phyloP scores from a whole-genome alignment of 2,797 vertebrate species.

The Takifugu rubripes region DNA sequence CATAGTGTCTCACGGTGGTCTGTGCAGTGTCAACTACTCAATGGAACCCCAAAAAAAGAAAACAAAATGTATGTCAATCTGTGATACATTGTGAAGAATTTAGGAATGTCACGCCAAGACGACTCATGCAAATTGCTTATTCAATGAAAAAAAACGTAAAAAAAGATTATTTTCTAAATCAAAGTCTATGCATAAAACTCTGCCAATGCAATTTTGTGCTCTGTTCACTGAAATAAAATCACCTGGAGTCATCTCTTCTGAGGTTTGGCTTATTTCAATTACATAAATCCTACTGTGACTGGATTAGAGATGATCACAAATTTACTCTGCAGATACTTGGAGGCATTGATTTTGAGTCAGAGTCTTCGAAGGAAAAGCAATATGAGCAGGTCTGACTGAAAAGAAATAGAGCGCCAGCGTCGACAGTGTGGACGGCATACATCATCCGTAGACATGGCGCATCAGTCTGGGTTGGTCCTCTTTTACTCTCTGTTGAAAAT shows the following conservation, averaged over 20 bases:
- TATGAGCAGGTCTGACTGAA: slow-evolving; percentile 52
- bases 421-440: slow-evolving; percentile 16
- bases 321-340: slow-evolving; percentile 19
- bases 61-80: slow-evolving; percentile 24
- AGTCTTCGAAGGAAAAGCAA: slow-evolving; percentile 36
- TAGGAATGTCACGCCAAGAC: slow-evolving; percentile 32
- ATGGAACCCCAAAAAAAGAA: not conserved
- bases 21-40: not conserved
- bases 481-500: not conserved
- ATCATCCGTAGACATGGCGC: slow-evolving; percentile 21
- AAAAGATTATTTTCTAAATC: slow-evolving; percentile 69
- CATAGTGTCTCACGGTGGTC: not conserved
- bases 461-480: not conserved
- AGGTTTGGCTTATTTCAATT: too few species aligned
- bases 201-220: slow-evolving; percentile 72
- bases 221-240: slow-evolving; percentile 71
- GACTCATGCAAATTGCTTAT: slow-evolving; percentile 51
- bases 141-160: slow-evolving; percentile 7
- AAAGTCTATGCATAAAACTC: slow-evolving; percentile 74
- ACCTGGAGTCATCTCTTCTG: slow-evolving; percentile 41
- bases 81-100: slow-evolving; percentile 27
- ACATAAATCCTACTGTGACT: too few species aligned
- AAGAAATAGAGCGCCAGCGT: slow-evolving; percentile 52
- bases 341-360: slow-evolving; percentile 58
- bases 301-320: too few species aligned